Conservation (phyloP, 2,113 vertebrate genomes). For the Setophaga coronata region DNA sequence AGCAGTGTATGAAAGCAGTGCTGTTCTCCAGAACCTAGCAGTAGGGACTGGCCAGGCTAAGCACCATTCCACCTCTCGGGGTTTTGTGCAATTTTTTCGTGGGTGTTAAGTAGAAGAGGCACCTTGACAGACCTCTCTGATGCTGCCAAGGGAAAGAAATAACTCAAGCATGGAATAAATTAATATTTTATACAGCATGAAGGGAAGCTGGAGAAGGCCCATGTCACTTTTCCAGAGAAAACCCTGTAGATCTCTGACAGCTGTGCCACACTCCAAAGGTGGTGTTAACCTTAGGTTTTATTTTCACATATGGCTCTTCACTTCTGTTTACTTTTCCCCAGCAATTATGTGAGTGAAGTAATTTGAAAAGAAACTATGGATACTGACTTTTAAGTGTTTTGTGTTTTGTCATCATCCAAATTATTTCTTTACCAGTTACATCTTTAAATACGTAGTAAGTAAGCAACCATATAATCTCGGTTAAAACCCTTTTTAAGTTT, state of each 20-base stretch:
- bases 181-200: neutral
- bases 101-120: neutral
- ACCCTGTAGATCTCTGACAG: neutral
- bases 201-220: conserved; percentile 1
- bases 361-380: neutral
- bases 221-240: conserved; percentile 1
- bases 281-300: neutral
- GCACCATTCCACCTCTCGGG: fast-evolving
- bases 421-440: neutral
- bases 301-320: neutral
- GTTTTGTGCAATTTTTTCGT: neutral
- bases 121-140: neutral
- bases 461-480: neutral
- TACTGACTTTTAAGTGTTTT: neutral
- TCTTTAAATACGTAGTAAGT: neutral
- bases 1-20: neutral
- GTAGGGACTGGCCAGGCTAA: neutral
- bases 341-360: neutral
- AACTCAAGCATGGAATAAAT: neutral
- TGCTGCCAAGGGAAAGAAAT: neutral
- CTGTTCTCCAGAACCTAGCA: neutral
- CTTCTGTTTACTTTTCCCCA: neutral
- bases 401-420: neutral
- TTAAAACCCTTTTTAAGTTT: neutral
- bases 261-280: neutral